A percentile compares a stretch with the other conserved stretches of the same genome.
Evolutionary conservation across 2,888 invertebrate genomes (phyloP).

Genomic region (Acanthosepion lycidas): DNA sequence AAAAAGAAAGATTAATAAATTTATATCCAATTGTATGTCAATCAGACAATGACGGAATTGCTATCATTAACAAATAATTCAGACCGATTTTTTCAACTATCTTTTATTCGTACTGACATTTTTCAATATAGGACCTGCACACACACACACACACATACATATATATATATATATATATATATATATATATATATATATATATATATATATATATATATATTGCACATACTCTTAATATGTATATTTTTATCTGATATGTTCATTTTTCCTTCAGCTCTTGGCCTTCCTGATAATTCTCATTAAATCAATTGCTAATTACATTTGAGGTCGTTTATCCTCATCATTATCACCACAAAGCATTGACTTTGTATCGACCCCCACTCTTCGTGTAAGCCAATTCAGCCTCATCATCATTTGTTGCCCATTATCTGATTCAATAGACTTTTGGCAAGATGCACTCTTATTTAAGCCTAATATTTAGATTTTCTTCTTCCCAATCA

Average conservation of each 20-base stretch:
- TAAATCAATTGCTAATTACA: constrained; percentile 22
- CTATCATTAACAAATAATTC: too few relatives aligned
- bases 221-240: background rate
- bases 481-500: background rate
- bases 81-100: too few relatives aligned
- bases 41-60: too few relatives aligned
- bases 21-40: too few relatives aligned
- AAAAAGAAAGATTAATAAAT: too few relatives aligned
- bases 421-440: background rate
- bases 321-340: constrained; percentile 22
- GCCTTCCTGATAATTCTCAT: constrained; percentile 20
- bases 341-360: background rate
- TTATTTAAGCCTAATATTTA: constrained; percentile 33
- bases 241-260: background rate
- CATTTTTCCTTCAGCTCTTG: constrained; percentile 18
- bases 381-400: background rate
- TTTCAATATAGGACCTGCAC: too few relatives aligned
- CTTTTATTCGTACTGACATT: too few relatives aligned
- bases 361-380: constrained; percentile 2
- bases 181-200: too few relatives aligned
- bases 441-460: background rate
- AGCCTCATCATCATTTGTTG: constrained; percentile 21
- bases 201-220: too few relatives aligned
- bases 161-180: too few relatives aligned
- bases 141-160: too few relatives aligned